Conservation (phyloP, 2,888 invertebrate genomes). For the Callyntrura sp. region DNA sequence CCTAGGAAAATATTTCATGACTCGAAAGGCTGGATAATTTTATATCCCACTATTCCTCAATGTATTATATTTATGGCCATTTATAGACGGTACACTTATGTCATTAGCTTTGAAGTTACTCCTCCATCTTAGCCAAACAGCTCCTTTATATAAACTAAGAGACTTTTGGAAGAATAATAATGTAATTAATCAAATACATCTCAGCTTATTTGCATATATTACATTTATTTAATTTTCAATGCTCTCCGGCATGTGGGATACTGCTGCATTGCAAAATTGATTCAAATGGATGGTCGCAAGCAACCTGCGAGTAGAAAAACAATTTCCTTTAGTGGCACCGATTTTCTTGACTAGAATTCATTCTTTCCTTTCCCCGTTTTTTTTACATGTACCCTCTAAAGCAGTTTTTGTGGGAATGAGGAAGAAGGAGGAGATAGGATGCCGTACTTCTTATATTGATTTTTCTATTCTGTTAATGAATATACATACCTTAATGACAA, state of each 20-base stretch:
- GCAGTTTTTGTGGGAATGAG: background rate
- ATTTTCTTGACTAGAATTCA: background rate
- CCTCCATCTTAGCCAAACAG: background rate
- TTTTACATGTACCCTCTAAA: background rate
- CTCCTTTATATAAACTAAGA: background rate
- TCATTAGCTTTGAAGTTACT: constrained; percentile 38
- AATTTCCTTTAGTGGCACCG: background rate
- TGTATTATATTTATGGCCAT: background rate
- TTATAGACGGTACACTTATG: constrained; percentile 17
- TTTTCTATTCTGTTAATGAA: background rate
- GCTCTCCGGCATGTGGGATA: background rate
- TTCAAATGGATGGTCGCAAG: constrained; percentile 1
- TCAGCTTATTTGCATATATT: constrained; percentile 41
- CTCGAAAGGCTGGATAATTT: constrained; percentile 32
- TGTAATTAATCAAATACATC: constrained; percentile 56
- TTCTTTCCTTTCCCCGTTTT: background rate
- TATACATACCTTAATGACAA: background rate
- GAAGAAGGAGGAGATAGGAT: background rate
- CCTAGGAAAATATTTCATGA: constrained; percentile 28
- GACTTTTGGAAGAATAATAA: constrained; percentile 49
- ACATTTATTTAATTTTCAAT: constrained; percentile 41
- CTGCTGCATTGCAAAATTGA: constrained; percentile 6
- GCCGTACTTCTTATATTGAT: constrained; percentile 23
- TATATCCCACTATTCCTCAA: background rate
- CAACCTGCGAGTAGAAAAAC: background rate